Conservation (phyloP, 2,888 invertebrate species). For the Polymixis flavicincta region DNA sequence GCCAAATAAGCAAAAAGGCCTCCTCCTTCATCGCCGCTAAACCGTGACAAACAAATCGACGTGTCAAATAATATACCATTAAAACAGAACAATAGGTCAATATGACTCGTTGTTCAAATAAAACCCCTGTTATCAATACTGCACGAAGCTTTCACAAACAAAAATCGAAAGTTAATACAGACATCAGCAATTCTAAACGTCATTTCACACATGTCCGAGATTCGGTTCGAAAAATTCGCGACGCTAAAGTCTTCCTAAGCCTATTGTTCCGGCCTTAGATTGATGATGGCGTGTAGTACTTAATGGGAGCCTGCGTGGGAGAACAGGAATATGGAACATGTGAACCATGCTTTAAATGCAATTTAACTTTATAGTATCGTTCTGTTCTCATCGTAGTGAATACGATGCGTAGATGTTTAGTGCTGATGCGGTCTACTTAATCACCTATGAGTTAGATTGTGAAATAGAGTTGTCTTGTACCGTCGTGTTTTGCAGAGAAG, state of each 20-base stretch:
- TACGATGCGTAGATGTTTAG: constrained; percentile 56
- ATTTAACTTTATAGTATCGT: constrained; percentile 62
- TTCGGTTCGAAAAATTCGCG: constrained; percentile 74
- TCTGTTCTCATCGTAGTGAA: constrained; percentile 59
- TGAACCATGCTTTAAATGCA: constrained; percentile 75
- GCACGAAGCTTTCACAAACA: constrained; percentile 67
- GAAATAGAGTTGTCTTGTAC: constrained; percentile 35
- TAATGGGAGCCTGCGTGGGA: constrained; percentile 81
- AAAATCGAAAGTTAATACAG: constrained; percentile 79
- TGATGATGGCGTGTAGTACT: constrained; percentile 77
- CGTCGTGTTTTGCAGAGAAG: not conserved
- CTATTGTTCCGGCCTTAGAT: constrained; percentile 81
- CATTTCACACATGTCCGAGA: constrained; percentile 67
- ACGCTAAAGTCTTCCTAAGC: constrained; percentile 63
- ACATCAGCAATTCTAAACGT: constrained; percentile 68
- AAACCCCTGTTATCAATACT: constrained; percentile 56
- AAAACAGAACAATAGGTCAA: constrained; percentile 51
- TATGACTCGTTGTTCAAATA: constrained; percentile 50
- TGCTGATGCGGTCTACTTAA: constrained; percentile 54
- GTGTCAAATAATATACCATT: constrained; percentile 23
- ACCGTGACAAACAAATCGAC: constrained; percentile 21
- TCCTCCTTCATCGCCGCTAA: not conserved
- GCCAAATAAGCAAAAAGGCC: not conserved
- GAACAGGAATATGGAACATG: constrained; percentile 85
- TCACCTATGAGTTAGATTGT: constrained; percentile 45